Evolutionary conservation across 2,797 vertebrate genomes (phyloP), one percentile per base, ranked within the genome.

Genomic region (Fistularia tabacaria): DNA sequence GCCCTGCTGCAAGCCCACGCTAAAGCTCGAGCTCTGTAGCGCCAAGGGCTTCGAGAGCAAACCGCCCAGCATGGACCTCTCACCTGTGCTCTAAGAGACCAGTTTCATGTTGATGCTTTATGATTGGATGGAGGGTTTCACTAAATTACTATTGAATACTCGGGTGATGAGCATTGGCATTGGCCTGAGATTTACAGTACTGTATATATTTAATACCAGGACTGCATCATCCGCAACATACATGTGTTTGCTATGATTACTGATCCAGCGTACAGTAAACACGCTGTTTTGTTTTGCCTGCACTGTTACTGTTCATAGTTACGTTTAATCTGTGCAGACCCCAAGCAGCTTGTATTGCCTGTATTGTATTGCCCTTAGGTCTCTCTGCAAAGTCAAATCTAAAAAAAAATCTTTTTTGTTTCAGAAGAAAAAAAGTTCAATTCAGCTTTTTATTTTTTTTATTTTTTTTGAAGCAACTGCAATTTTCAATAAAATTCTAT

Each of bases 1-100:
- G 50, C 88, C 59, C 89, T 92, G 47, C 84, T 92, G 46, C 85
- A 86, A 57, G 87, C 88, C 63, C 87, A 88, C 3, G 73, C 79
- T 42, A 88, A 85, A 72, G 77, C 81, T 57, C 77, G 82, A 75
- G 78, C 71, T 50, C 50, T 78, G 38, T 81, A 76, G 60, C 4
- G 3, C 39, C 10, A 11, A 25, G 5, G 25, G 25, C 2, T 25
- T 25, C 5, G 2, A 25, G 25, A 25, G 25, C 25, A 5, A 25
- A 25, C 25, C 25, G 25, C 25, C 25, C 25, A 25, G 25, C 25
- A 25, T 2, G 25, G 25, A 25, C 25, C 25, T 25, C 25, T 25
- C 5, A 25, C 25, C 2, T 25, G 25, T 3, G 25, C 25, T 25
- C 25, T 25, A 2, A 5, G 25, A 25, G 25, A 25, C 25, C 25